Evolutionary conservation across 92 coral and sea anemone species (phyloP), one percentile per base, ranked within the genome.

Genomic region (Porites cylindrica): DNA sequence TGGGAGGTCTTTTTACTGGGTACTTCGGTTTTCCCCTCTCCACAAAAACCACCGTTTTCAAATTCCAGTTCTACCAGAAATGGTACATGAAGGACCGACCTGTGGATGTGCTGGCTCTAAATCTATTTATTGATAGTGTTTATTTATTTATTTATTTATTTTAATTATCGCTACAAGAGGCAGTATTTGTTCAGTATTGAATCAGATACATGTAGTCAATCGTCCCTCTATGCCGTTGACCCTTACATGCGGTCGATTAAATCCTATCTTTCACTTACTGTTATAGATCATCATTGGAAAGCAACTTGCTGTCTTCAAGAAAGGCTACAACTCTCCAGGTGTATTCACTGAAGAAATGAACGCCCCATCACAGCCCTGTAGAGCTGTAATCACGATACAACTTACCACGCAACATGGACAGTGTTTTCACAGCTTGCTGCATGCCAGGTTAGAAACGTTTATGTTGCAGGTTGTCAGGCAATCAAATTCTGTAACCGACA

Each of bases 261-360:
- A 17, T 14, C 11, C 5, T 78, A 16, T 10, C 18, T 47, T 47
- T 75, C 18, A 14, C 14, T 10, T 16, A 20, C 1, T 61, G 21
- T 76, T 23, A 10, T 51, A 92, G 95, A 82, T 92, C 62, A 47
- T 66, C 54, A 80, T 90, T 77, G 95, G 95, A 1, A 86, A 83
- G 70, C 88, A 72, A 43, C 64, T 81, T 19, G 19, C 73, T 20
- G 75, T 78, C 56, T 51, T 88, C 63, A 72, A 77, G 72, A 92
- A 86, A 90, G 90, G 93, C 47, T 64, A 75, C 88, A 78, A 64
- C 51, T 81, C 65, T 71, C 93, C 95, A 65, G 95, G 95, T 8
- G 82, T 89, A 51, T 87, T 86, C 67, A 78, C 77, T 73, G 91
- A 89, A 68, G 18, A 70, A 32, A 56, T 92, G 8, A 69, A 24